phyloP scores from a whole-genome alignment of 2,888 invertebrate genomes.

The Eledone cirrhosa region DNA sequence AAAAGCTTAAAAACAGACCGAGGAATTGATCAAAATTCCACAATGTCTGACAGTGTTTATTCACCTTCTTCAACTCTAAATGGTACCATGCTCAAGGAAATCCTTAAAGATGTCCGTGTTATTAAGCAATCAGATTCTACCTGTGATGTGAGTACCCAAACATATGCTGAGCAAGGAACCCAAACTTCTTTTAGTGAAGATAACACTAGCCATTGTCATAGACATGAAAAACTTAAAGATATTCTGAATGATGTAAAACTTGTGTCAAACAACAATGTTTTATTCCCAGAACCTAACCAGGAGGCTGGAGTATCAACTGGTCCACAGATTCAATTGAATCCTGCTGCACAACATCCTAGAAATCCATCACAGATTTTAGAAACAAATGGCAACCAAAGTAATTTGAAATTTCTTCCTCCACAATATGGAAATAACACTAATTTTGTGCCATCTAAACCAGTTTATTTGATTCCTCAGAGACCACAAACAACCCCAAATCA shows the following conservation, averaged over 20 bases:
- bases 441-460: neutral
- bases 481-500: constrained; percentile 10
- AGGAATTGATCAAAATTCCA: constrained; percentile 40
- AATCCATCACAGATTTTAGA: neutral
- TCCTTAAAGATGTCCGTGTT: constrained; percentile 50
- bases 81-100: constrained; percentile 46
- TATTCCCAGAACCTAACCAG: neutral
- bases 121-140: constrained; percentile 47
- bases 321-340: neutral
- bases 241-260: constrained; percentile 52
- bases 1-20: constrained; percentile 55
- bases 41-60: neutral
- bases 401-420: neutral
- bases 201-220: constrained; percentile 45
- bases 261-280: constrained; percentile 27
- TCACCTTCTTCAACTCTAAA: constrained; percentile 41
- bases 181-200: constrained; percentile 54
- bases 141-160: constrained; percentile 51
- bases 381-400: neutral
- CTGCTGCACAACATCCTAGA: neutral
- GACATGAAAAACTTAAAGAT: constrained; percentile 50
- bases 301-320: neutral
- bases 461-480: neutral
- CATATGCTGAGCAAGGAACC: constrained; percentile 51
- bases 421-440: neutral